These are phyloP conservation scores for Cabera pusaria DNA, from an alignment of 2,888 invertebrate species.

Conservation along the genomic window DNA sequence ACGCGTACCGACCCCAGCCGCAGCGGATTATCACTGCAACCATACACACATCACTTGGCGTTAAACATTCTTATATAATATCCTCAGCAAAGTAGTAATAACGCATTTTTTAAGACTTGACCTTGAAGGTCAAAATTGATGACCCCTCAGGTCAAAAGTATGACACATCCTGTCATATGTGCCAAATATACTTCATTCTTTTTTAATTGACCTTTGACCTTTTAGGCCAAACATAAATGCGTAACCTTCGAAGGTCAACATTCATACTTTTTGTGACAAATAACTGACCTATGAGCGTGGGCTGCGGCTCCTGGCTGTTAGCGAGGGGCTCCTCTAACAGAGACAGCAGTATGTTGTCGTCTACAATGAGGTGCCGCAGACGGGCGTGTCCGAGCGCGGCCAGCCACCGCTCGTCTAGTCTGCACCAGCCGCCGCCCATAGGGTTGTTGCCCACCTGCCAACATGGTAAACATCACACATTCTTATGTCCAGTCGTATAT, in stretches of 20 bases:
- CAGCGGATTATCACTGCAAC: constrained; percentile 91
- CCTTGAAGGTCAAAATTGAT: too few relatives aligned
- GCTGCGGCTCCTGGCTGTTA: constrained; percentile 96
- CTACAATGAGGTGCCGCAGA: constrained; percentile 92
- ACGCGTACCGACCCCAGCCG: constrained; percentile 97
- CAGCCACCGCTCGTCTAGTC: constrained; percentile 94
- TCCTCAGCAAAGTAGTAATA: too few relatives aligned
- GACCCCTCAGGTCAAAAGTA: too few relatives aligned
- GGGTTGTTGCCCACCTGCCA: constrained; percentile 92
- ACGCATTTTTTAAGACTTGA: too few relatives aligned
- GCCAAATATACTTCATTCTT: too few relatives aligned
- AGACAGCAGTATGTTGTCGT: constrained; percentile 94
- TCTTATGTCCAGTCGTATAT: too few relatives aligned
- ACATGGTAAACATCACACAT: too few relatives aligned
- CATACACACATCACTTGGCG: not conserved
- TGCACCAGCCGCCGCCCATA: constrained; percentile 88
- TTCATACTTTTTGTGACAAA: too few relatives aligned
- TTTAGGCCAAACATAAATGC: too few relatives aligned
- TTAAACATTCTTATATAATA: not conserved
- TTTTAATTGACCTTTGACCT: too few relatives aligned
- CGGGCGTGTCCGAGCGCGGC: constrained; percentile 82
- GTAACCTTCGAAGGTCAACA: too few relatives aligned
- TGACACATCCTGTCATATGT: too few relatives aligned
- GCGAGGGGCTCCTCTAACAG: constrained; percentile 95
- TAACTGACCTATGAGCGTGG: constrained; percentile 87